These are phyloP conservation scores for Heterotilapia buettikoferi DNA, from an alignment of 2,113 vertebrate genomes.

Conservation along the genomic window DNA sequence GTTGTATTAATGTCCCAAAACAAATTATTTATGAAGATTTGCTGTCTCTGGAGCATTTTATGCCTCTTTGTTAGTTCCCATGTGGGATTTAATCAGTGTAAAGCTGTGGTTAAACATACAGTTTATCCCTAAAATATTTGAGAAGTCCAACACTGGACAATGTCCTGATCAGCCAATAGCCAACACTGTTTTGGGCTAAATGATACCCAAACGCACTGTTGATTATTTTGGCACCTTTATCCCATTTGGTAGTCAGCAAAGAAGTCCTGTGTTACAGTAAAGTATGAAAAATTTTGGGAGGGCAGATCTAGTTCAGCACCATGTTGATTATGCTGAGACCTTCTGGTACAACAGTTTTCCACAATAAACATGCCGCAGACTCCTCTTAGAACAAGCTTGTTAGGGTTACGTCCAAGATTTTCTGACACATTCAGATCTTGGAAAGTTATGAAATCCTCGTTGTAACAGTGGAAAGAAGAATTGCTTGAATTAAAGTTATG, in stretches of 20 bases:
- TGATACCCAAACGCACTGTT: not conserved
- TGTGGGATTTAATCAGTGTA: not conserved
- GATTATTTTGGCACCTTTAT: not conserved
- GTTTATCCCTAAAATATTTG: not conserved
- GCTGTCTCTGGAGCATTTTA: not conserved
- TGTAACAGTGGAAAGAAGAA: not conserved
- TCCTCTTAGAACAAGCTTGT: not conserved
- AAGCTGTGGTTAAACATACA: not conserved
- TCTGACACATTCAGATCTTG: not conserved
- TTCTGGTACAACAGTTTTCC: not conserved
- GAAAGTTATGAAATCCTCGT: not conserved
- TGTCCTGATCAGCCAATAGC: not conserved
- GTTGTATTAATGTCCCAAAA: not conserved
- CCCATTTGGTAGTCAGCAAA: not conserved
- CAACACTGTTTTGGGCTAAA: not conserved
- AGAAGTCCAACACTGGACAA: not conserved
- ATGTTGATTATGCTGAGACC: not conserved
- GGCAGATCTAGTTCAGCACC: not conserved
- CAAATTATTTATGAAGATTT: not conserved
- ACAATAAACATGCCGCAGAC: not conserved
- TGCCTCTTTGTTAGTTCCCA: not conserved
- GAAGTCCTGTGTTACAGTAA: not conserved
- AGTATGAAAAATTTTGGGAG: not conserved
- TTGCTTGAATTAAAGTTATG: not conserved
- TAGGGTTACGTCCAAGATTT: too few species aligned